Evolutionary conservation across 2,797 vertebrate genomes (phyloP).

Genomic region (Fistularia tabacaria): DNA sequence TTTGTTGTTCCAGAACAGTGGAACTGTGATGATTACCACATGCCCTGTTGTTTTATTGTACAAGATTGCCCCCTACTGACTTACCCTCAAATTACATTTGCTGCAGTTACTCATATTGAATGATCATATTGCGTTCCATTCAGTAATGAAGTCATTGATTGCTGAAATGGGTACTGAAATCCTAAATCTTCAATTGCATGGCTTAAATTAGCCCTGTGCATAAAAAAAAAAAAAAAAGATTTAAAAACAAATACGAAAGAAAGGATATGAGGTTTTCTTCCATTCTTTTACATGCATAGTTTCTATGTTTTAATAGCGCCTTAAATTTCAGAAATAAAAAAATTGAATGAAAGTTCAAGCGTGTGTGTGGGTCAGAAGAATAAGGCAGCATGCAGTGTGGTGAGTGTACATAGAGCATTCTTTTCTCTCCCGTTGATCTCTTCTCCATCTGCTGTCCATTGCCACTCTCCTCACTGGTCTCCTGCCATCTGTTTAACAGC

Average conservation of each 20-base stretch:
- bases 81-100: constrained; percentile 13
- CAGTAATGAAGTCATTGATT: neutral
- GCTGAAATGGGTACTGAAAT: too few relatives aligned
- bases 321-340: too few relatives aligned
- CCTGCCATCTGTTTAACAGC: constrained; percentile 72
- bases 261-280: too few relatives aligned
- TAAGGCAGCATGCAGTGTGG: constrained; percentile 26
- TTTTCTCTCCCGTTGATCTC: constrained; percentile 55
- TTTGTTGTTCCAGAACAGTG: constrained; percentile 5
- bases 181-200: too few relatives aligned
- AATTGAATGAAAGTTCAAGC: too few relatives aligned
- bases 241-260: neutral
- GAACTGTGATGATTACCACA: constrained; percentile 13
- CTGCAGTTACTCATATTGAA: constrained; percentile 2
- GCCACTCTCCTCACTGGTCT: constrained; percentile 67
- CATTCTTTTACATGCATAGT: too few relatives aligned
- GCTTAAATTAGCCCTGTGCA: neutral
- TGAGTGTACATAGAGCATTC: constrained; percentile 41
- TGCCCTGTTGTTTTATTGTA: constrained; percentile 38
- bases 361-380: neutral
- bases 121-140: neutral
- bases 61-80: constrained; percentile 68
- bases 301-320: too few relatives aligned
- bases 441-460: constrained; percentile 74
- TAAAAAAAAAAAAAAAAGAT: neutral